Percentiles rank a stretch among this genome's conserved stretches.
These are phyloP conservation scores for Trogon surrucura DNA, from an alignment of 2,113 vertebrate genomes.

Conservation along the genomic window DNA sequence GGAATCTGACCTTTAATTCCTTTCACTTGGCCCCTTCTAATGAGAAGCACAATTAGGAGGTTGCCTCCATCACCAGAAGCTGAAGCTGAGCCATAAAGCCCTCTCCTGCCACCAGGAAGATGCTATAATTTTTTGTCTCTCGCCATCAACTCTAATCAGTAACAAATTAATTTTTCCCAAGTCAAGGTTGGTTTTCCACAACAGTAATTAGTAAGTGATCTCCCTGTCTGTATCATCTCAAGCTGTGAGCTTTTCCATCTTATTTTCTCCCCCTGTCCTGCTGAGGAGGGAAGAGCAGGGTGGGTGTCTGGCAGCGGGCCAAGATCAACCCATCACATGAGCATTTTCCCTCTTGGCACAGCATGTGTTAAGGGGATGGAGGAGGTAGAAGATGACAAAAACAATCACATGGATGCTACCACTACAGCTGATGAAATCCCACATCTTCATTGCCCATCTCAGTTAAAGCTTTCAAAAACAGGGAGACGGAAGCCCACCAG, in stretches of 20 bases:
- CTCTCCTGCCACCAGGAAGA: not conserved
- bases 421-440: not conserved
- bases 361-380: not conserved
- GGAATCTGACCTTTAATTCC: not conserved
- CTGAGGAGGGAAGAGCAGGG: not conserved
- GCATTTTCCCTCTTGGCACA: not conserved
- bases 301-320: not conserved
- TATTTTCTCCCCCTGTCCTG: not conserved
- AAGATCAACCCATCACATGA: not conserved
- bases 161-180: not conserved
- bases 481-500: not conserved
- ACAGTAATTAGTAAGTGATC: not conserved
- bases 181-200: not conserved
- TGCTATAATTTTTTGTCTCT: not conserved
- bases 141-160: not conserved
- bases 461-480: not conserved
- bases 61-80: fast-evolving
- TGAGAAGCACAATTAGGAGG: not conserved
- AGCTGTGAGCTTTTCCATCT: not conserved
- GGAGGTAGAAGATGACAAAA: not conserved
- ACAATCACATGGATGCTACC: not conserved
- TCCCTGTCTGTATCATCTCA: not conserved
- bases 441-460: not conserved
- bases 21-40: not conserved
- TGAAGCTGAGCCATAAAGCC: not conserved